Evolutionary conservation across 2,113 vertebrate species (phyloP), one percentile per base, ranked within the genome.

Genomic region (Saccopteryx leptura): DNA sequence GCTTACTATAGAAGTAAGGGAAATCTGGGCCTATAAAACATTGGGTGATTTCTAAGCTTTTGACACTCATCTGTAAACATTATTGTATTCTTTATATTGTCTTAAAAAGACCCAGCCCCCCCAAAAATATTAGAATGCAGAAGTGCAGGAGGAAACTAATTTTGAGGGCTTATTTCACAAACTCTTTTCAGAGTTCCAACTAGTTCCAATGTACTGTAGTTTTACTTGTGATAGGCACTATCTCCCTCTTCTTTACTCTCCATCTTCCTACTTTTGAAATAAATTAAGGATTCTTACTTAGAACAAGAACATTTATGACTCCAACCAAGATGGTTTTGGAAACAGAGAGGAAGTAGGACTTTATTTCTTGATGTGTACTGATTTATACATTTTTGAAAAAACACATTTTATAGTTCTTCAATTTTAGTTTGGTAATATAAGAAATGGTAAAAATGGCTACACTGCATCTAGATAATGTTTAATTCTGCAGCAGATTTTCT

Each of bases 41-140:
- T 81, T 95, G 89, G 87, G 39, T 50, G 65, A 87, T 75, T n/a
- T 31, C 17, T 91, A 68, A 97, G 71, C 14, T 81, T 92, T 92
- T 94, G 76, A 74, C 12, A 74, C 82, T 92, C 84, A 79, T 85
- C 58, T 84, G 54, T 24, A 93, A 90, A 68, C 15, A 1, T 86
- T 50, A 66, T 61, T 78, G 7, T 86, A 31, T 76, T 80, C 83
- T 33, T 10, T 7, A 9, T 61, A 60, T 60, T n/a, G 14, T 79
- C 33, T 95, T 76, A 33, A 88, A 71, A 86, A 86, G 23, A 86
- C n/a, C 39, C 39, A 39, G 39, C 39, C 39, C 39, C 39, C 39
- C 39, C 48, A 63, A 76, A 56, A 94, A 60, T 54, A 50, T 68
- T 71, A 94, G 90, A 93, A 74, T 72, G 14, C 71, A 90, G 89